Conservation (phyloP, 2,797 vertebrate genomes). For the Microchirus variegatus region DNA sequence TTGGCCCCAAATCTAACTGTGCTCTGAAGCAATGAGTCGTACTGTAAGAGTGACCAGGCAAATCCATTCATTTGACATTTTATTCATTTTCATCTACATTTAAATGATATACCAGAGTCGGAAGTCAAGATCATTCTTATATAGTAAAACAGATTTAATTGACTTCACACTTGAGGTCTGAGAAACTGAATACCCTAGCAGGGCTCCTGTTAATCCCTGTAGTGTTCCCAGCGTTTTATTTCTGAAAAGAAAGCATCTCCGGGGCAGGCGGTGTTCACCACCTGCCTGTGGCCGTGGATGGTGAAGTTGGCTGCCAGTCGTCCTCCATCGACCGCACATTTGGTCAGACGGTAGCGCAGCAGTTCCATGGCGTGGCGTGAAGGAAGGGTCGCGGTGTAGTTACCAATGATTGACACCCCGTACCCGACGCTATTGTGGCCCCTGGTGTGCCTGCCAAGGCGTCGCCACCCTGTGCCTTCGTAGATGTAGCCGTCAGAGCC, state of each 20-base stretch:
- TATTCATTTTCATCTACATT: too few relatives aligned
- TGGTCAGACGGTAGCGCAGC: conserved; percentile 75
- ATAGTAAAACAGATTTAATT: too few relatives aligned
- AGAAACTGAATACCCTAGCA: too few relatives aligned
- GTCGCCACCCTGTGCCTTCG: conserved; percentile 88
- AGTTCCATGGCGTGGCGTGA: conserved; percentile 66
- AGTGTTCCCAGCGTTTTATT: conserved; percentile 85
- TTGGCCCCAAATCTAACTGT: too few relatives aligned
- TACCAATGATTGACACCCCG: conserved; percentile 86
- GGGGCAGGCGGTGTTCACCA: conserved; percentile 83
- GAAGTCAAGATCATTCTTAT: too few relatives aligned
- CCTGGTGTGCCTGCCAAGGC: conserved; percentile 84
- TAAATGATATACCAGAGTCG: too few relatives aligned
- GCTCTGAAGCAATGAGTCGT: too few relatives aligned
- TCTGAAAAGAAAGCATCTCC: conserved; percentile 85
- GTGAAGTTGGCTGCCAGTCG: conserved; percentile 75
- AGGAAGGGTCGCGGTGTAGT: conserved; percentile 82
- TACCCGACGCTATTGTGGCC: conserved; percentile 84
- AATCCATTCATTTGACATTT: too few relatives aligned
- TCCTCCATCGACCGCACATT: conserved; percentile 78
- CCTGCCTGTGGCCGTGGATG: conserved; percentile 87
- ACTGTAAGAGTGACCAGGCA: too few relatives aligned
- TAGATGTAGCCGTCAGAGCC: conserved; percentile 92
- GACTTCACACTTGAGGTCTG: too few relatives aligned
- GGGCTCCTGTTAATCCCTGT: conserved; percentile 58